These are phyloP conservation scores for Standfussiana lucernea DNA, from an alignment of 2,888 invertebrate species.

Conservation along the genomic window DNA sequence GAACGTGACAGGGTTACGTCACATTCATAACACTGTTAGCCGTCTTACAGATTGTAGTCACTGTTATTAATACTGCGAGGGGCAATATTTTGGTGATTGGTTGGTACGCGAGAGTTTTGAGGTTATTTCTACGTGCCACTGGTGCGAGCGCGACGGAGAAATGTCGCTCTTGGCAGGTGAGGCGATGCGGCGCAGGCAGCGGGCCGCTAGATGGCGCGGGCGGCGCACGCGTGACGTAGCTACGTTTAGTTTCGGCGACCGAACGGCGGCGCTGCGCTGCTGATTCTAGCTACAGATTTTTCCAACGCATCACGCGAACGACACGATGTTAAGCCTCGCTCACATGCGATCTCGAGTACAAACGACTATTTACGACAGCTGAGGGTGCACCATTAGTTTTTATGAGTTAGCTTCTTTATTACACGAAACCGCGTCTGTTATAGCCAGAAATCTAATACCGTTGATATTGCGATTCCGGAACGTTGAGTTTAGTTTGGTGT, in stretches of 20 bases:
- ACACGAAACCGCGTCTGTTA: conserved; percentile 58
- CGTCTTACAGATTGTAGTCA: conserved; percentile 77
- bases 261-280: conserved; percentile 88
- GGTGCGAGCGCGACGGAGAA: conserved; percentile 89
- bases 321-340: conserved; percentile 80
- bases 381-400: conserved; percentile 64
- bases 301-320: conserved; percentile 87
- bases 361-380: conserved; percentile 67
- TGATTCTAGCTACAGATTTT: conserved; percentile 89
- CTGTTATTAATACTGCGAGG: conserved; percentile 79
- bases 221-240: conserved; percentile 81
- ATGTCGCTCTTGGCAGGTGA: conserved; percentile 85
- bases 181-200: conserved; percentile 61
- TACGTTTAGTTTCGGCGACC: conserved; percentile 87
- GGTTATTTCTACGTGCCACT: conserved; percentile 90
- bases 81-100: conserved; percentile 85
- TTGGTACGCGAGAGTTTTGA: conserved; percentile 85
- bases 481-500: conserved; percentile 28
- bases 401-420: conserved; percentile 65
- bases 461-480: conserved; percentile 52
- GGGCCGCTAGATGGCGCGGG: conserved; percentile 85
- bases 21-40: conserved; percentile 77
- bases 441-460: conserved; percentile 47
- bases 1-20: conserved; percentile 73
- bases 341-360: conserved; percentile 73